Evolutionary conservation across 1,140 invertebrate genomes (phyloP).

Genomic region (Drosophila melanica): DNA sequence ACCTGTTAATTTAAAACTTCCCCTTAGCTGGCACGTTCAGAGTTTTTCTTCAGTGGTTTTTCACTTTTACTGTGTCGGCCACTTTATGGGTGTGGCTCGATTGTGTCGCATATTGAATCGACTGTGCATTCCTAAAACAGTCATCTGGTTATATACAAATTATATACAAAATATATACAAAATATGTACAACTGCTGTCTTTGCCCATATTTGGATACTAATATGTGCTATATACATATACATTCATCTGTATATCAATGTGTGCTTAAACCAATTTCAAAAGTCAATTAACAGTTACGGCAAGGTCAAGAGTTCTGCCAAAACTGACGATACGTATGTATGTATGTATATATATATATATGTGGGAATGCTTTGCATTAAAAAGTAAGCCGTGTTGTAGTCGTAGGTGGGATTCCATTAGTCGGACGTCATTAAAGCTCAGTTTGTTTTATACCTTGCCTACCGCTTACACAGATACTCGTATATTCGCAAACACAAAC

Average conservation of each 20-base stretch:
- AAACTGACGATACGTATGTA: constrained; percentile 1
- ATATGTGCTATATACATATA: not conserved
- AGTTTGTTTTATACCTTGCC: constrained; percentile 42
- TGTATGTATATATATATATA: too few relatives aligned
- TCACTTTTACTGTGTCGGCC: constrained; percentile 30
- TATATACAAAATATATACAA: constrained; percentile 4
- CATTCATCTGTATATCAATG: not conserved
- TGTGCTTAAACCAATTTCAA: not conserved
- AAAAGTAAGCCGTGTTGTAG: too few relatives aligned
- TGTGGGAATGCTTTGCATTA: too few relatives aligned
- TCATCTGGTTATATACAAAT: constrained; percentile 13
- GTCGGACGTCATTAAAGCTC: constrained; percentile 53
- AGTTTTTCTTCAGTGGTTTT: constrained; percentile 26
- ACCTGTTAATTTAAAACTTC: too few relatives aligned
- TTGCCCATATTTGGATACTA: not conserved
- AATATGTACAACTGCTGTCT: not conserved
- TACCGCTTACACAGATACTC: constrained; percentile 42
- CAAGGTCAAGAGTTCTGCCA: constrained; percentile 26
- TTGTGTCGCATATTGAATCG: constrained; percentile 49
- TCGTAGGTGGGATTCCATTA: constrained; percentile 20
- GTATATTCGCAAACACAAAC: constrained; percentile 21
- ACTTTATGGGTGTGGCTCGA: constrained; percentile 56
- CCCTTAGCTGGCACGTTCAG: not conserved
- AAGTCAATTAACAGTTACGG: constrained; percentile 11
- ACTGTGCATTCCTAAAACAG: constrained; percentile 51